Evolutionary conservation across 1,140 invertebrate genomes (phyloP).

Genomic region (Heterodera carotae): DNA sequence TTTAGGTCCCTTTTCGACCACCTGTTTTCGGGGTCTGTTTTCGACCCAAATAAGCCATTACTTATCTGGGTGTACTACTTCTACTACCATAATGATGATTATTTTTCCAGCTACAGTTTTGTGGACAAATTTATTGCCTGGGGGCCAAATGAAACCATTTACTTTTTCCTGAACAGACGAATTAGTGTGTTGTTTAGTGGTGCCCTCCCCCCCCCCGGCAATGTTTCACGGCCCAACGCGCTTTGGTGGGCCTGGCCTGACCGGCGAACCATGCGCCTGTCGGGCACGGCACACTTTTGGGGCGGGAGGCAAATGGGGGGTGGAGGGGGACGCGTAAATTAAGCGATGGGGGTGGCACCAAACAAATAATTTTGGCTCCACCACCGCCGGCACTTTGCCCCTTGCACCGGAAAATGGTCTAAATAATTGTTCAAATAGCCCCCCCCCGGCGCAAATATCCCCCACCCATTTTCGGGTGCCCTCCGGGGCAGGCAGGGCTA

Average conservation of each 20-base stretch:
- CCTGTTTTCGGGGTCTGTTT: too few relatives aligned
- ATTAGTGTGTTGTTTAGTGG: not conserved
- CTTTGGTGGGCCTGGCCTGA: not conserved
- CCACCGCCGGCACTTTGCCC: constrained; percentile 8
- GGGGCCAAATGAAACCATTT: not conserved
- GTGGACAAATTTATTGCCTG: too few relatives aligned
- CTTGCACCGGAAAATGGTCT: not conserved
- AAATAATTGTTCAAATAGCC: constrained; percentile 32
- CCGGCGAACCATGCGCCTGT: not conserved
- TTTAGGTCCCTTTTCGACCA: too few relatives aligned
- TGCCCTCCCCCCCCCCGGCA: not conserved
- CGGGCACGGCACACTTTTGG: not conserved
- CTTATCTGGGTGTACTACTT: too few relatives aligned
- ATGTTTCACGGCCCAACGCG: constrained; percentile 29
- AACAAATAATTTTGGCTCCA: constrained; percentile 21
- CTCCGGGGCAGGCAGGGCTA: not conserved
- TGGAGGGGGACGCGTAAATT: constrained; percentile 1
- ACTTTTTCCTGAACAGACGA: not conserved
- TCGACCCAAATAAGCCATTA: too few relatives aligned
- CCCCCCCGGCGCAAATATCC: not conserved
- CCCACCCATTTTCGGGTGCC: not conserved
- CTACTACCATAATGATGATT: too few relatives aligned
- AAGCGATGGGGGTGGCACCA: constrained; percentile 15
- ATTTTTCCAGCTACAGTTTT: too few relatives aligned
- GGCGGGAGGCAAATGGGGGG: not conserved